phyloP scores from a whole-genome alignment of 2,888 invertebrate species.

The Pollenia angustigena region DNA sequence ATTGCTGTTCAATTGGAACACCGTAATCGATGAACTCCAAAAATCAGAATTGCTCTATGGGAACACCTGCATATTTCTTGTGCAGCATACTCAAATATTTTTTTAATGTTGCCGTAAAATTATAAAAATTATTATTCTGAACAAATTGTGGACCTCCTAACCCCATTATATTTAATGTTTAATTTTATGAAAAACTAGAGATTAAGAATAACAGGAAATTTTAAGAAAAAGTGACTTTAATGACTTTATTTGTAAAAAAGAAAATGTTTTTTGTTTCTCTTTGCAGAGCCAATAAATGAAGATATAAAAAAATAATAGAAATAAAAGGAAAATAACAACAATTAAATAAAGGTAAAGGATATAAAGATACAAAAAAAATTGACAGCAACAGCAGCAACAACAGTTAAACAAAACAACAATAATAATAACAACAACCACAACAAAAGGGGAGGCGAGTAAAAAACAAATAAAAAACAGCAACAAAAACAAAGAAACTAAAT shows the following conservation, averaged over 20 bases:
- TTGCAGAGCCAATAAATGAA: slow-evolving; percentile 63
- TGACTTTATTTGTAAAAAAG: slow-evolving; percentile 28
- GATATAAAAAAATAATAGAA: slow-evolving; percentile 36
- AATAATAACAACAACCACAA: slow-evolving; percentile 11
- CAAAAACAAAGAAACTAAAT: not conserved
- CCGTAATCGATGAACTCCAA: too few species aligned
- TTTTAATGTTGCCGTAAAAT: too few species aligned
- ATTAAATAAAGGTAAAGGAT: not conserved
- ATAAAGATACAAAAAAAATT: slow-evolving; percentile 34
- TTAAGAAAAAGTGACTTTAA: slow-evolving; percentile 10
- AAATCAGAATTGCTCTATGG: too few species aligned
- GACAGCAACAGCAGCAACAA: slow-evolving; percentile 32
- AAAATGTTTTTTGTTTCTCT: slow-evolving; percentile 40
- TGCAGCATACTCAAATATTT: too few species aligned
- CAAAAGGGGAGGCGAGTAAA: slow-evolving; percentile 12
- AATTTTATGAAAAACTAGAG: not conserved
- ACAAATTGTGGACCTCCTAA: too few species aligned
- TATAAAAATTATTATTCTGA: too few species aligned
- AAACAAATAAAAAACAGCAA: slow-evolving; percentile 3
- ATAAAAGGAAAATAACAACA: slow-evolving; percentile 8
- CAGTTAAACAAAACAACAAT: not conserved
- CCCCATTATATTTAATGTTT: not conserved
- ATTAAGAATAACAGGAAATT: slow-evolving; percentile 24
- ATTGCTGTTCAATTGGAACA: too few species aligned
- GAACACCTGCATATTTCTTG: too few species aligned